phyloP scores from a whole-genome alignment of 2,888 invertebrate species.

The Yponomeuta sedellus region DNA sequence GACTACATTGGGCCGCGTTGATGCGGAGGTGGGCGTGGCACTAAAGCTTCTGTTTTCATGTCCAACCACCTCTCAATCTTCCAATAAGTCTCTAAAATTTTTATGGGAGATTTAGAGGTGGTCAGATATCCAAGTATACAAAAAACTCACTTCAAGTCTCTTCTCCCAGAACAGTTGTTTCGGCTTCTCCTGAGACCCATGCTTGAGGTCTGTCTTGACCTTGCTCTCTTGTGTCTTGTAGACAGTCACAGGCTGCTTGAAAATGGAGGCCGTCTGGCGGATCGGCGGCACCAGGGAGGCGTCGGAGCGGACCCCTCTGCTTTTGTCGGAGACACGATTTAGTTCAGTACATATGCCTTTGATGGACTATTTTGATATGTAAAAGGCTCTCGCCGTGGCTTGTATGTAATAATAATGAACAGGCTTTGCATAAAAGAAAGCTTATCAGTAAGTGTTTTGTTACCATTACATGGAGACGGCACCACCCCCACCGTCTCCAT shows the following conservation, averaged over 20 bases:
- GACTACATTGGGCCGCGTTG: too few species aligned
- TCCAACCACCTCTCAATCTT: too few species aligned
- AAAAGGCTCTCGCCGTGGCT: neutral
- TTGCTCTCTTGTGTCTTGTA: conserved; percentile 94
- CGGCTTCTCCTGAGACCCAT: conserved; percentile 94
- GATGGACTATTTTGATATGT: neutral
- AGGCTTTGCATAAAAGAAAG: neutral
- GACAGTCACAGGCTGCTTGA: conserved; percentile 98
- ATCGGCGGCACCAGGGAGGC: conserved; percentile 95
- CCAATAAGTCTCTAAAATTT: too few species aligned
- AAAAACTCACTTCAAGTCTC: conserved; percentile 72
- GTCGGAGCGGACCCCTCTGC: conserved; percentile 89
- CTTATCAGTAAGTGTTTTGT: neutral
- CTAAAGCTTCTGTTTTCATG: too few species aligned
- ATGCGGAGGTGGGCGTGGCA: too few species aligned
- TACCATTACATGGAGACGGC: too few species aligned
- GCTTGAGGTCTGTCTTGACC: conserved; percentile 92
- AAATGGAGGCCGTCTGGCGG: conserved; percentile 97
- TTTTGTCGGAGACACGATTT: conserved; percentile 23
- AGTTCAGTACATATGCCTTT: too few species aligned
- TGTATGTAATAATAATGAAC: neutral
- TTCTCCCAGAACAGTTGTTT: conserved; percentile 93
- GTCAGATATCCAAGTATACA: neutral
- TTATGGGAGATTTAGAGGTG: too few species aligned
- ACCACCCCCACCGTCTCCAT: too few species aligned